Evolutionary conservation across 1,140 invertebrate genomes (phyloP).

Genomic region (Danaus melanippus): DNA sequence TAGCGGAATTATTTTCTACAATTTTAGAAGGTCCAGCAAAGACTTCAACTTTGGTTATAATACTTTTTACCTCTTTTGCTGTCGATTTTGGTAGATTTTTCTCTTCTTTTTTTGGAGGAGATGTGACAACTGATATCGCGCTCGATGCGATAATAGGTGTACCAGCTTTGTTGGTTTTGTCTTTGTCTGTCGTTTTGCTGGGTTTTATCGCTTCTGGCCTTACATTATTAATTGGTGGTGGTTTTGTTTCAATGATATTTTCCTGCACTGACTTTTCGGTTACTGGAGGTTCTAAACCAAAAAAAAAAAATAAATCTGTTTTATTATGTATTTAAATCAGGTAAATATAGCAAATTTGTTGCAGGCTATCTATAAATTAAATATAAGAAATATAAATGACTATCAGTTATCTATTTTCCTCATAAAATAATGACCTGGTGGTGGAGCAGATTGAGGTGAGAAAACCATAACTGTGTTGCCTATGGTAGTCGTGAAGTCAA

Average conservation of each 20-base stretch:
- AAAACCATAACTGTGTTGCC: slow-evolving; percentile 93
- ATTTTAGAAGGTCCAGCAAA: slow-evolving; percentile 67
- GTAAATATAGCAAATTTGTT: background rate
- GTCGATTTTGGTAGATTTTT: slow-evolving; percentile 56
- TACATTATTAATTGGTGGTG: slow-evolving; percentile 53
- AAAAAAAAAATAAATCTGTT: slow-evolving; percentile 11
- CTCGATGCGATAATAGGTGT: slow-evolving; percentile 50
- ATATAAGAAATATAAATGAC: no score
- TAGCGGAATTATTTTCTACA: slow-evolving; percentile 47
- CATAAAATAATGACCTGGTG: slow-evolving; percentile 56
- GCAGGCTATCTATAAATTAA: background rate
- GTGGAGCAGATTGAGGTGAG: slow-evolving; percentile 82
- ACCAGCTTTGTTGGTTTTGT: slow-evolving; percentile 54
- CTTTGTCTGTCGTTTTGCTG: slow-evolving; percentile 70
- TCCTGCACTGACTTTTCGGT: slow-evolving; percentile 61
- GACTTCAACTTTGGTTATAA: slow-evolving; percentile 75
- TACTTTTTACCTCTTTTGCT: slow-evolving; percentile 63
- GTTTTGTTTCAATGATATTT: slow-evolving; percentile 73
- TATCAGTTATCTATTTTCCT: slow-evolving; percentile 3
- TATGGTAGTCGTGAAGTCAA: slow-evolving; percentile 91
- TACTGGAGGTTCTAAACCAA: slow-evolving; percentile 60
- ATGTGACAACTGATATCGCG: slow-evolving; percentile 64
- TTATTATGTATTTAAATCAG: slow-evolving; percentile 6
- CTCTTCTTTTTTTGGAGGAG: slow-evolving; percentile 63
- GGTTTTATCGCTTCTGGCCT: slow-evolving; percentile 73